phyloP scores from a whole-genome alignment of 2,797 vertebrate species.

The Synaphobranchus kaupii region DNA sequence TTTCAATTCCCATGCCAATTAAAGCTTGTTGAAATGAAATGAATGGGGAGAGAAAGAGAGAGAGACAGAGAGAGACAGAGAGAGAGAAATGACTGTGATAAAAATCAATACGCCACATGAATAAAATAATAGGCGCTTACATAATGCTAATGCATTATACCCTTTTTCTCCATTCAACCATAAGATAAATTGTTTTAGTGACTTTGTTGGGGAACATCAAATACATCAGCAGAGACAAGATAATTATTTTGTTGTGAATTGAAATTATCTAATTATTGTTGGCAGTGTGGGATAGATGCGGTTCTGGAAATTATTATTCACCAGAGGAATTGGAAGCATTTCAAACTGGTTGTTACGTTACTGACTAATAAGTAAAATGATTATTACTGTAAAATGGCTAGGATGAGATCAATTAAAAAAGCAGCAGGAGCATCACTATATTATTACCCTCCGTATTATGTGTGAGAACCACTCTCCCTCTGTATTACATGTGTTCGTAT shows the following conservation, averaged over 20 bases:
- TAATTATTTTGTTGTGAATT: not conserved
- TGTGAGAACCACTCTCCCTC: not conserved
- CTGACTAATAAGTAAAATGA: not conserved
- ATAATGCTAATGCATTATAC: constrained; percentile 17
- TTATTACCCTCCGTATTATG: no score
- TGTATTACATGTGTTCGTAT: not conserved
- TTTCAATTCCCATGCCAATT: not conserved
- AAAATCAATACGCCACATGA: constrained; percentile 28
- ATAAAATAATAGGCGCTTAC: constrained; percentile 43
- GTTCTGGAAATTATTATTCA: not conserved
- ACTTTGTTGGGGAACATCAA: not conserved
- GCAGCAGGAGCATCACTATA: not conserved
- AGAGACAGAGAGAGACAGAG: not conserved
- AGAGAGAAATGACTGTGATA: constrained; percentile 4
- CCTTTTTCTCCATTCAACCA: not conserved
- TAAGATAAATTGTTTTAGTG: not conserved
- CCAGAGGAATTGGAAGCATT: not conserved
- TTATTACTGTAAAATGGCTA: not conserved
- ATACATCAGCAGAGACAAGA: not conserved
- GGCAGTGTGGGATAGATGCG: not conserved
- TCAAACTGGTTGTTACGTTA: not conserved
- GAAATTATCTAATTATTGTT: not conserved
- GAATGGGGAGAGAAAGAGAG: not conserved
- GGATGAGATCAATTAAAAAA: not conserved
- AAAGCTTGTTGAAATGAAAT: not conserved